These are phyloP conservation scores for Champsocephalus gunnari DNA, from an alignment of 2,797 vertebrate genomes.

Conservation along the genomic window DNA sequence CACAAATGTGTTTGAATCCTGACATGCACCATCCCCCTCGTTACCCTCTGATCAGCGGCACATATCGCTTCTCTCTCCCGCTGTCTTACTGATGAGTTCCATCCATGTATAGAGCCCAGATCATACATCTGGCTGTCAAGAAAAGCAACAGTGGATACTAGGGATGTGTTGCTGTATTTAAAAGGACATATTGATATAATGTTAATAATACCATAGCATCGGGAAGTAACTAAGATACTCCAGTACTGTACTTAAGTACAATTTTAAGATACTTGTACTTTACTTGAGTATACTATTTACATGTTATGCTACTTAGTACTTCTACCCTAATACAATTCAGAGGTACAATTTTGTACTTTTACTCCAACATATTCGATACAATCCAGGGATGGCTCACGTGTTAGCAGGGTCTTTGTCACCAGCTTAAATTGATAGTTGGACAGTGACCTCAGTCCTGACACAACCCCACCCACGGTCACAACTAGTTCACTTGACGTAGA, in stretches of 20 bases:
- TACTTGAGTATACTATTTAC: no score
- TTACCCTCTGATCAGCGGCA: background rate
- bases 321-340: no score
- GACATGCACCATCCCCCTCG: background rate
- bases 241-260: no score
- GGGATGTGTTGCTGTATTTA: no score
- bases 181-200: no score
- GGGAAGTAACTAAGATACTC: no score
- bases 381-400: background rate
- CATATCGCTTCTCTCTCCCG: background rate
- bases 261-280: no score
- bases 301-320: no score
- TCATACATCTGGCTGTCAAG: background rate
- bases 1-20: background rate
- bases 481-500: background rate
- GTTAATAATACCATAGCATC: no score
- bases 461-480: background rate
- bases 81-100: background rate
- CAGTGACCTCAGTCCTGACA: conserved; percentile 6
- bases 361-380: no score
- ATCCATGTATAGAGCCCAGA: background rate
- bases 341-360: no score
- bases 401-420: background rate
- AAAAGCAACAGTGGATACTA: background rate
- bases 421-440: background rate